Evolutionary conservation across 2,113 vertebrate species (phyloP).

Genomic region (Nerophis lumbriciformis): DNA sequence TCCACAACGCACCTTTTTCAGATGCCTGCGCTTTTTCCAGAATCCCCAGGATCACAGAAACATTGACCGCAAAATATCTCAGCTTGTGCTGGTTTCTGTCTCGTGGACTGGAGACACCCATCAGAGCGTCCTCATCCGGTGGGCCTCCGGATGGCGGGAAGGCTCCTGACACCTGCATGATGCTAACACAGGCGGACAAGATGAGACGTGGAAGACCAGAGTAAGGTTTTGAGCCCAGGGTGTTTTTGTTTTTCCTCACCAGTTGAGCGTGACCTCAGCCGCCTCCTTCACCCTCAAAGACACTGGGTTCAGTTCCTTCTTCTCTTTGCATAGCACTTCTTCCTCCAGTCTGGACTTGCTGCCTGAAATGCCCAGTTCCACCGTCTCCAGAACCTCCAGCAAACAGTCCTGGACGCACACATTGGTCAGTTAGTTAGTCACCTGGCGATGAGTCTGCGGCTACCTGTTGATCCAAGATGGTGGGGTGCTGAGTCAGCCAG

Average conservation of each 20-base stretch:
- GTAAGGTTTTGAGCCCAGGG: not conserved
- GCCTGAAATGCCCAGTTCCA: constrained; percentile 91
- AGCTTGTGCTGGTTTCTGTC: constrained; percentile 76
- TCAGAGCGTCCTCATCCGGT: constrained; percentile 80
- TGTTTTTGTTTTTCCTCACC: constrained; percentile 70
- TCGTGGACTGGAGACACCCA: constrained; percentile 76
- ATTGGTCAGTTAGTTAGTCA: not conserved
- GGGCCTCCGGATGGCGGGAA: constrained; percentile 81
- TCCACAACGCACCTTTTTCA: constrained; percentile 65
- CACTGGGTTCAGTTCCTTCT: constrained; percentile 88
- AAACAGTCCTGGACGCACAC: constrained; percentile 80
- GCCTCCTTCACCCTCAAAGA: constrained; percentile 95
- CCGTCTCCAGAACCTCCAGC: constrained; percentile 88
- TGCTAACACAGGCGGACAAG: constrained; percentile 61
- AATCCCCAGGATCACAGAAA: constrained; percentile 86
- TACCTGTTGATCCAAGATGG: constrained; percentile 89
- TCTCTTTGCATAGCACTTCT: constrained; percentile 84
- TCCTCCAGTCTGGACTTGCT: constrained; percentile 86
- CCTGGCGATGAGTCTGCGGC: not conserved
- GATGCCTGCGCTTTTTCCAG: constrained; percentile 82
- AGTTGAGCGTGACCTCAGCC: constrained; percentile 87
- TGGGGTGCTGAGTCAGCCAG: constrained; percentile 85
- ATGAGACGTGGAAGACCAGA: not conserved
- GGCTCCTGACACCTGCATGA: constrained; percentile 88
- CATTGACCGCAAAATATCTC: constrained; percentile 88